These are phyloP conservation scores for Mythimna impura DNA, from an alignment of 2,888 invertebrate genomes.

Conservation along the genomic window DNA sequence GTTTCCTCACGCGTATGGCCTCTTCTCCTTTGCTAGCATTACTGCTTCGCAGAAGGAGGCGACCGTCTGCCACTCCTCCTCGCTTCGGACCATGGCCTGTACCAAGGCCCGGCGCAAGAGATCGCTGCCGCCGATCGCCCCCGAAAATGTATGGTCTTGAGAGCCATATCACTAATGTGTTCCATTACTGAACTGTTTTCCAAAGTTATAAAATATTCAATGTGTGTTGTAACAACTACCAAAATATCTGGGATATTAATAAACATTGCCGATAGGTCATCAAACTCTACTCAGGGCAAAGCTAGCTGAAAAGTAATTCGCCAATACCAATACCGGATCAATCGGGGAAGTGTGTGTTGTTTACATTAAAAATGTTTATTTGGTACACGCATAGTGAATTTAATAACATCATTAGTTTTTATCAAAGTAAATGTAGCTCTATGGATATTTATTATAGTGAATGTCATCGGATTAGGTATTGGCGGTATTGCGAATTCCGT, in stretches of 20 bases:
- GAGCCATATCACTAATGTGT: too few species aligned
- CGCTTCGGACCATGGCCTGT: too few species aligned
- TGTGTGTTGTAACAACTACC: background rate
- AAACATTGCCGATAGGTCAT: constrained; percentile 8
- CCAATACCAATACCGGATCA: constrained; percentile 16
- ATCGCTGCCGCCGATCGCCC: too few species aligned
- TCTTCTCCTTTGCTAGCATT: too few species aligned
- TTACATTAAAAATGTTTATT: constrained; percentile 25
- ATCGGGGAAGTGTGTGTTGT: constrained; percentile 6
- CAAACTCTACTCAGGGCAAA: constrained; percentile 7
- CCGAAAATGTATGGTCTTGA: too few species aligned
- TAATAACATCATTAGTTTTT: constrained; percentile 13
- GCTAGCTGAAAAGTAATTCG: constrained; percentile 10
- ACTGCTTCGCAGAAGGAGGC: too few species aligned
- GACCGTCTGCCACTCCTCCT: too few species aligned
- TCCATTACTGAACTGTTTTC: background rate
- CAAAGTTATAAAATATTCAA: background rate
- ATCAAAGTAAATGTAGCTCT: background rate
- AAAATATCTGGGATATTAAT: background rate
- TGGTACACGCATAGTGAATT: background rate
- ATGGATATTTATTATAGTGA: too few species aligned
- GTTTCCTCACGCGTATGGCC: too few species aligned
- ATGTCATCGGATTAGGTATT: too few species aligned
- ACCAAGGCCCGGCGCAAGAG: too few species aligned
- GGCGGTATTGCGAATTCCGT: too few species aligned